Conservation (phyloP, 2,888 invertebrate species). For the Prosapia bicincta region DNA sequence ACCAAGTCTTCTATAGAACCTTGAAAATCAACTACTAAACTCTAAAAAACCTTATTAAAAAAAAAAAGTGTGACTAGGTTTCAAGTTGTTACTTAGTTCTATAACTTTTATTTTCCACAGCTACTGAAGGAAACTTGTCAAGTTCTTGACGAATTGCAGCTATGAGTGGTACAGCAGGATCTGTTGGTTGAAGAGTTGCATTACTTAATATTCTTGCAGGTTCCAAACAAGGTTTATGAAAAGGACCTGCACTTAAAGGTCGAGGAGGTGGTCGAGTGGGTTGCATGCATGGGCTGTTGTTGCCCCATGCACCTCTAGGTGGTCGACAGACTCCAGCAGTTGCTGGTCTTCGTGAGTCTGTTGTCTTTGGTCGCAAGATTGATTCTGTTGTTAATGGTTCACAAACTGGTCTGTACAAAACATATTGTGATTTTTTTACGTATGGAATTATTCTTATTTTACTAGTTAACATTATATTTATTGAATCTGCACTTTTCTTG, state of each 20-base stretch:
- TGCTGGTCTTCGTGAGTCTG: constrained; percentile 34
- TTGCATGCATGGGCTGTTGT: constrained; percentile 34
- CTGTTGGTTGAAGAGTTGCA: constrained; percentile 56
- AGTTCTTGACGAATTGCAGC: constrained; percentile 77
- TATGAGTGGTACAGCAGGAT: constrained; percentile 79
- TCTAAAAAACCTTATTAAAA: no score
- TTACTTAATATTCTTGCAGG: constrained; percentile 55
- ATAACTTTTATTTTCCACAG: background rate
- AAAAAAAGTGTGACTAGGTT: background rate
- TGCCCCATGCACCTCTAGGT: constrained; percentile 33
- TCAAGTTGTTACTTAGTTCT: background rate
- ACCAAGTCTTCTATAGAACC: no score
- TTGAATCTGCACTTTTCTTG: no score
- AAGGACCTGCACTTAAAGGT: constrained; percentile 63
- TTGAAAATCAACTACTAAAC: no score
- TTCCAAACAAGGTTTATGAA: constrained; percentile 54
- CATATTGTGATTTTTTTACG: no score
- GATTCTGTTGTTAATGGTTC: constrained; percentile 32
- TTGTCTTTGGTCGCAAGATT: constrained; percentile 37
- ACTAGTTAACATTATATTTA: no score
- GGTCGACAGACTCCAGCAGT: constrained; percentile 31
- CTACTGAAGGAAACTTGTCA: constrained; percentile 36
- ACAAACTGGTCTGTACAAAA: constrained; percentile 33
- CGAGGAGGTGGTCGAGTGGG: constrained; percentile 43
- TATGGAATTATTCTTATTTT: no score